Base-by-base conservation (phyloP, 2,888 invertebrate species). In the Latrodectus hesperus region DNA sequence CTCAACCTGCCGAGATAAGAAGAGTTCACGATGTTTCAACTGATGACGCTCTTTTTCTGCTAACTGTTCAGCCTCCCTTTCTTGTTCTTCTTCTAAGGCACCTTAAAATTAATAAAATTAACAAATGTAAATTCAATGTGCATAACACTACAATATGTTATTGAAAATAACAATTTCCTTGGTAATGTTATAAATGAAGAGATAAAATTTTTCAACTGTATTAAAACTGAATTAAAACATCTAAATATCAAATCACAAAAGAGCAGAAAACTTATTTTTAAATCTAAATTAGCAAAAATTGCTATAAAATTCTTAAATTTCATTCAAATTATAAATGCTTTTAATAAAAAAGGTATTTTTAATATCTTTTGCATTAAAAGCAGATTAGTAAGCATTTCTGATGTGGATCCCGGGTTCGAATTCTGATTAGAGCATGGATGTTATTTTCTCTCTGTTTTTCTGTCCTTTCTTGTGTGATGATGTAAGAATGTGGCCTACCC, bases 21-120 rank as follows among this genome's bases (percentile, higher is more conserved):
- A 99, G 92, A 99, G 94, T 94, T 99, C 99, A 91, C 99, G 95
- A 93, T 99, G 99, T 93, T 98, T 98, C 93, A 99, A 95, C 93
- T 98, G 98, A 94, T 98, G 98, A 91, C 96, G 95, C 93, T 98
- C 96, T 93, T 97, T 96, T 91, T 95, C 94, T 92, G 95, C 95
- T 91, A 97, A 93, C 76, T 81, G 86, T 83, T 91, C 90, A 16
- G 89, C 91, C 90, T 91, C 94, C 94, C 93, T 95, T 93, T 94
- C 90, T 94, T 94, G 92, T 93, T 95, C 95, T 93, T 95, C 95
- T 93, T 94, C 94, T 91, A 95, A 94, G 92, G 95, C 94, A 93
- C 94, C 95, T 95, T 93, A 16, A 67, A 74, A 16, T n/a, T 14
- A 16, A 74, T 53, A 22, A 17, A 74, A 53, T 53, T 16, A n/a